Base-by-base conservation (phyloP, 2,113 vertebrate species). In the Corythaixoides concolor region DNA sequence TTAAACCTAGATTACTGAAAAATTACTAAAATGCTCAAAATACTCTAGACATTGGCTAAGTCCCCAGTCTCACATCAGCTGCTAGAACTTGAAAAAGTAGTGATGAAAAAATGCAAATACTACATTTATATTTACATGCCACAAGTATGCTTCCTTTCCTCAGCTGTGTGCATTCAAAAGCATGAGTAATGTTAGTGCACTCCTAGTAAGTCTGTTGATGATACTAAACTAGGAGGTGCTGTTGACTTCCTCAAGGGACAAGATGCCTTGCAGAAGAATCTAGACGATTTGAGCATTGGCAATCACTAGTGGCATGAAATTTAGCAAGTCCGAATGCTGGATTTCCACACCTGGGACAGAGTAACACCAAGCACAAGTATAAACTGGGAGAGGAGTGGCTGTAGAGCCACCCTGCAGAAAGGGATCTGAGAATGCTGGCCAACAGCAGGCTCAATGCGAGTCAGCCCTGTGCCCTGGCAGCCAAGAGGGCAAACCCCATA, bases 401-500 rank as follows among this genome's bases (percentile, higher is more conserved):
- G 69, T 50, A 70, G 16, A 27, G 43, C 11, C 73, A 53, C 32
- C 32, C 39, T 45, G 27, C 22, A 14, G 22, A 8, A 33, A 75
- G 59, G 35, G 11, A 10, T 14, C 50, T 30, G 50, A 26, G 6
- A 2, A 3, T 56, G 9, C 24, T 52, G 43, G 22, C 37, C 0
- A 0, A 19, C 70, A 72, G 26, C 15, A 45, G n/a, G 19, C 33
- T 55, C 56, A 6, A 1, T 3, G 24, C 0, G 2, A 72, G 68
- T 5, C 39, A 88, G 23, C 16, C 5, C 35, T 1, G 8, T 14
- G 8, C 22, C 14, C 70, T 33, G 20, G 9, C 62, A 93, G 81
- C 33, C 69, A 14, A 27, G 50, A 6, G 5, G n/a, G 22, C 45
- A 85, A 70, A 75, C 2, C 1, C 0, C 30, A 67, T 24, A 78